Base-by-base conservation (phyloP, 2,113 vertebrate genomes). In the Progne subis region DNA sequence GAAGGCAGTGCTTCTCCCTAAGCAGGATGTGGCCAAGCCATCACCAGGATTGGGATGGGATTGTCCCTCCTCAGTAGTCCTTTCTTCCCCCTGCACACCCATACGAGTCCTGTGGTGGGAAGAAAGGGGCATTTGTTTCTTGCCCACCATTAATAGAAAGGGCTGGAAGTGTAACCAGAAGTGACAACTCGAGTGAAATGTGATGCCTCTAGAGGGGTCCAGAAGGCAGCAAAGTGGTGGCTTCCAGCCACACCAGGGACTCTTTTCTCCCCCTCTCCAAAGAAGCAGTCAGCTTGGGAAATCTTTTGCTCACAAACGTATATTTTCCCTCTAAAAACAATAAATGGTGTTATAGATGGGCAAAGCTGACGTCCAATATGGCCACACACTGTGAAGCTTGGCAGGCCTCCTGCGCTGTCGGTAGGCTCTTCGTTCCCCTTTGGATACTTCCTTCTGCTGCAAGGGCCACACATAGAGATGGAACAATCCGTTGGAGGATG, bases 291-390 rank as follows among this genome's bases (percentile, higher is more conserved):
- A 61, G 68, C 77, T 67, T 93, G 82, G 92, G 82, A 95, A 96
- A 95, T 53, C 52, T 52, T 83, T 57, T 87, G 79, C 94, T 95
- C 88, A 90, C 79, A 93, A 94, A 96, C 2, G 4, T 86, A 32
- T 94, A 90, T 93, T 96, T 95, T 32, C 92, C 88, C 80, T 92
- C 82, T 96, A 88, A 88, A 96, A 88, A 97, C 96, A 96, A 95
- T 95, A 97, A 96, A 94, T 80, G 85, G 64, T 67, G 87, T 94
- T 96, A 95, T 90, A 88, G 90, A 94, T 94, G 85, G 90, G 92
- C 82, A 88, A 75, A 93, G 88, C 88, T 37, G 50, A 97, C 65
- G 93, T 88, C 64, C 60, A 44, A 12, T 17, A 63, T 86, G 93
- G 82, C 94, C 95, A 96, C 94, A 94, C 95, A 92, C 95, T 92